Percentiles rank a stretch among this genome's conserved stretches.
phyloP scores from a whole-genome alignment of 1,140 invertebrate genomes.

The Geopemphigus sp. region DNA sequence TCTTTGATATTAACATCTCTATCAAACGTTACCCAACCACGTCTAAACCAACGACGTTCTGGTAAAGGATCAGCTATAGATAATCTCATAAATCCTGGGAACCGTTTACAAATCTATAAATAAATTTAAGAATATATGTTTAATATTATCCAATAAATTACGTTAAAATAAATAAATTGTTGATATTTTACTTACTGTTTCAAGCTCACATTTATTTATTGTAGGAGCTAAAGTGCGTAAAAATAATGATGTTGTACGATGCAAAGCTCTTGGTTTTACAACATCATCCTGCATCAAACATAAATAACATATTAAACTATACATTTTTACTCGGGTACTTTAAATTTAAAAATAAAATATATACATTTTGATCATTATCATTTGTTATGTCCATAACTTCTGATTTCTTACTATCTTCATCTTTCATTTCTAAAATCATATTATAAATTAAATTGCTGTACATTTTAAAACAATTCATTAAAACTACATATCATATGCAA shows the following conservation, averaged over 20 bases:
- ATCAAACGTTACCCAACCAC: conserved; percentile 98
- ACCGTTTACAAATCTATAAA: conserved; percentile 84
- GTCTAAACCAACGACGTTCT: conserved; percentile 89
- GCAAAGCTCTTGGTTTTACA: conserved; percentile 67
- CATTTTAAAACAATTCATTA: too few species aligned
- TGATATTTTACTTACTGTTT: conserved; percentile 68
- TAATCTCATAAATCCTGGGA: conserved; percentile 92
- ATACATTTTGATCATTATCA: conserved; percentile 40
- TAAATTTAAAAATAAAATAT: not conserved
- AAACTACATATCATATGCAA: too few species aligned
- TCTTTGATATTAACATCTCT: conserved; percentile 97
- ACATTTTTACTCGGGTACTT: not conserved
- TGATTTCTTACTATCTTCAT: conserved; percentile 23
- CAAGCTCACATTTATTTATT: conserved; percentile 95
- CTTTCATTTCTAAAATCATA: conserved; percentile 19
- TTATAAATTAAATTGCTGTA: not conserved
- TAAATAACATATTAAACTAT: conserved; percentile 12
- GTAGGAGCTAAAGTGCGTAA: conserved; percentile 91
- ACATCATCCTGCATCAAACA: conserved; percentile 53
- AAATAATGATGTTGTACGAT: conserved; percentile 96
- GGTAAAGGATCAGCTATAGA: conserved; percentile 95
- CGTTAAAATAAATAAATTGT: not conserved
- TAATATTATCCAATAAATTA: not conserved
- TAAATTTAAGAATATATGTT: not conserved
- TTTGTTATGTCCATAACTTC: conserved; percentile 46